These are phyloP conservation scores for Buceros bicornis DNA, from an alignment of 2,797 vertebrate species.

Conservation along the genomic window DNA sequence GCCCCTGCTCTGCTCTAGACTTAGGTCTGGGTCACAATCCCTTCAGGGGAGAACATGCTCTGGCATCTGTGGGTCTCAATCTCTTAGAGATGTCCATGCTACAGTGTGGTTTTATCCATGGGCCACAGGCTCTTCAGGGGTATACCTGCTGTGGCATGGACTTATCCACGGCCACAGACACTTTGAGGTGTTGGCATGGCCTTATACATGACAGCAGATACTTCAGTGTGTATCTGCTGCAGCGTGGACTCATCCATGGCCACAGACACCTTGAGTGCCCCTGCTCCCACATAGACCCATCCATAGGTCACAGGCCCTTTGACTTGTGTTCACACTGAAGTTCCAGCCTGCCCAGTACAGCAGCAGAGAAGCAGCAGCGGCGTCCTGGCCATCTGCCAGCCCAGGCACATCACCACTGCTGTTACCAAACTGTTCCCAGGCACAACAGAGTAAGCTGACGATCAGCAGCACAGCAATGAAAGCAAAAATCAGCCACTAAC, in stretches of 20 bases:
- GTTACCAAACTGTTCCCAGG: background rate
- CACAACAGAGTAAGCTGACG: background rate
- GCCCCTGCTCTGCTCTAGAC: background rate
- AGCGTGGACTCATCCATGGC: background rate
- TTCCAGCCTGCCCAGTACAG: background rate
- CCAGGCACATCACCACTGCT: accelerated
- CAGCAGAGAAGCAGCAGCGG: background rate
- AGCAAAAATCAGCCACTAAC: background rate
- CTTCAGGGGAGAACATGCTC: background rate
- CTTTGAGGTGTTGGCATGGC: background rate
- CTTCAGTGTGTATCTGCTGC: background rate
- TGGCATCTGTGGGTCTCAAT: background rate
- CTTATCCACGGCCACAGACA: background rate
- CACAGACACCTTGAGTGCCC: background rate
- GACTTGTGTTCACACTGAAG: accelerated
- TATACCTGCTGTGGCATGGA: background rate
- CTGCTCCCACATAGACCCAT: background rate
- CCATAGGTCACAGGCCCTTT: background rate
- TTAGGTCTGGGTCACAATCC: background rate
- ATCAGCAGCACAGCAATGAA: background rate
- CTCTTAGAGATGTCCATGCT: background rate
- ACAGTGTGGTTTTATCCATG: background rate
- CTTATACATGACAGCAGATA: background rate
- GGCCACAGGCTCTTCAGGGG: background rate
- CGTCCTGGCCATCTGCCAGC: background rate